These are phyloP conservation scores for Nowickia ferox DNA, from an alignment of 2,888 invertebrate species.

Conservation along the genomic window DNA sequence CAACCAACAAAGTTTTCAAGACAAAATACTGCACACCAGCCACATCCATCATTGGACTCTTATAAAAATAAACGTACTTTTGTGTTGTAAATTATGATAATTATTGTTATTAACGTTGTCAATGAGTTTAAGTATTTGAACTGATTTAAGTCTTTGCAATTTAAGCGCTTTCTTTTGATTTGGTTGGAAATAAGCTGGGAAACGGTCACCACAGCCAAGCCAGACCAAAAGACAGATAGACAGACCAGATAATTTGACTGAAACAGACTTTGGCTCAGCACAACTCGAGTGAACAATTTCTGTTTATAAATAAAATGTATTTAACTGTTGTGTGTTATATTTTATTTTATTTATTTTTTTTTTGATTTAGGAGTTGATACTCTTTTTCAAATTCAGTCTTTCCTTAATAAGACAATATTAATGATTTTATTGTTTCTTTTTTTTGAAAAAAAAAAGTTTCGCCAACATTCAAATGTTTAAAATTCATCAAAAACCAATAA, in stretches of 20 bases:
- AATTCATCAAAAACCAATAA: not conserved
- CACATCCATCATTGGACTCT: constrained; percentile 63
- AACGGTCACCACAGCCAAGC: constrained; percentile 14
- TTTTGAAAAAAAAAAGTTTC: not conserved
- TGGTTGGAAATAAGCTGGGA: not conserved
- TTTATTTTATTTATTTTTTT: no score
- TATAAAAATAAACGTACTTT: constrained; percentile 66
- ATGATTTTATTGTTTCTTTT: no score
- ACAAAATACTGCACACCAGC: constrained; percentile 25
- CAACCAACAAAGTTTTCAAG: constrained; percentile 30
- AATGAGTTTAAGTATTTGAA: constrained; percentile 57
- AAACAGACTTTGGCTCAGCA: constrained; percentile 26
- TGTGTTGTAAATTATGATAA: constrained; percentile 69
- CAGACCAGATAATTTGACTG: constrained; percentile 14
- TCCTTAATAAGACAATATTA: not conserved
- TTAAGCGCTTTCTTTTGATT: constrained; percentile 32
- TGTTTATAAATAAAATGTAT: constrained; percentile 3
- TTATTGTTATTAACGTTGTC: constrained; percentile 72
- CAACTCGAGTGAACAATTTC: not conserved
- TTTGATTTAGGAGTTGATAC: constrained; percentile 10
- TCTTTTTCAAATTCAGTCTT: not conserved
- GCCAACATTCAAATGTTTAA: not conserved
- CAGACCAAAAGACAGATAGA: not conserved
- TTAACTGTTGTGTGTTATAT: constrained; percentile 15
- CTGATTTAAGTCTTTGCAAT: constrained; percentile 56